A percentile compares a stretch with the other conserved stretches of the same genome.
These are phyloP conservation scores for Cotesia typhae DNA, from an alignment of 1,140 invertebrate genomes.

Conservation along the genomic window DNA sequence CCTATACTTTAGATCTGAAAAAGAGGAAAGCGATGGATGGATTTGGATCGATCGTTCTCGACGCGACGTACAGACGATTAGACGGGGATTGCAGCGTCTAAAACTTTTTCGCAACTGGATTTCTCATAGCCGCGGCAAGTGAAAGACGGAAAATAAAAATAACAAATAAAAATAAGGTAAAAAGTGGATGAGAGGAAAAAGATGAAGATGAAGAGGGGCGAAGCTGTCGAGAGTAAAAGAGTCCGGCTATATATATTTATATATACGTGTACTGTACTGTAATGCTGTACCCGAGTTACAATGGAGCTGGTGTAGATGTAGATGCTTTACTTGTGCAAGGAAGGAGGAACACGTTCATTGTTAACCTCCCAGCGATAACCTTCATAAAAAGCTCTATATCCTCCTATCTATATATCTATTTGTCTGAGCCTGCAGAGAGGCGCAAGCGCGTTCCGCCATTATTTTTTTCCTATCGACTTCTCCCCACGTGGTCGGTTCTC, in stretches of 20 bases:
- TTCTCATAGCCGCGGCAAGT: too few species aligned
- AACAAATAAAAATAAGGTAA: slow-evolving; percentile 11
- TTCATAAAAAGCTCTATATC: slow-evolving; percentile 7
- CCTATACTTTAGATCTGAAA: not conserved
- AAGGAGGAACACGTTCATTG: slow-evolving; percentile 35
- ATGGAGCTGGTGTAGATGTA: slow-evolving; percentile 4
- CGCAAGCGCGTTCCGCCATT: slow-evolving; percentile 32
- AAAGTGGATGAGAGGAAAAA: slow-evolving; percentile 18
- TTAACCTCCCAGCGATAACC: slow-evolving; percentile 37
- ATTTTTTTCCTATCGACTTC: slow-evolving; percentile 31
- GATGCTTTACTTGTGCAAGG: not conserved
- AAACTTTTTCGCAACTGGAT: slow-evolving; percentile 26
- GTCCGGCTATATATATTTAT: too few species aligned
- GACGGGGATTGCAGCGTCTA: slow-evolving; percentile 50
- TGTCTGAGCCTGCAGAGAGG: not conserved
- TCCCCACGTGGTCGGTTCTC: slow-evolving; percentile 21
- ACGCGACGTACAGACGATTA: slow-evolving; percentile 50
- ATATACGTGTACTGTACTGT: not conserved
- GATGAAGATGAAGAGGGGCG: not conserved
- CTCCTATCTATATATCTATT: not conserved
- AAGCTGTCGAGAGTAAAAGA: too few species aligned
- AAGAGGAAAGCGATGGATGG: slow-evolving; percentile 34
- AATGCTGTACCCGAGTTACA: not conserved
- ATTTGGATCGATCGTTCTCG: slow-evolving; percentile 50
- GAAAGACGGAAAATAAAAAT: slow-evolving; percentile 23